Base-by-base conservation (phyloP, 2,888 invertebrate species). In the Hirtodrosophila alboralis region DNA sequence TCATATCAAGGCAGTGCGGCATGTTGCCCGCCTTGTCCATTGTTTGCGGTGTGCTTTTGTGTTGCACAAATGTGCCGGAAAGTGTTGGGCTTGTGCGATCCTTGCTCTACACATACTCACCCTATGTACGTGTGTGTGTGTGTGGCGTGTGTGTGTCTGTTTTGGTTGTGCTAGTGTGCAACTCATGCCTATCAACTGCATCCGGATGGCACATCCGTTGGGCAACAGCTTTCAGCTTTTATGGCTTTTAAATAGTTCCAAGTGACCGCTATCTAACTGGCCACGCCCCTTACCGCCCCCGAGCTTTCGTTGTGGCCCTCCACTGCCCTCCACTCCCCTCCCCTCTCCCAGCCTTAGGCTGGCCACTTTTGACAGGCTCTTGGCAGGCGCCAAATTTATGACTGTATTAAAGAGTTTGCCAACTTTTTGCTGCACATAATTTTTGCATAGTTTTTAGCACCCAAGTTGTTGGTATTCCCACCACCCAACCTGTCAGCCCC, bases 171-270 rank as follows among this genome's bases (percentile, higher is more conserved):
- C 23, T 30, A 31, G 31, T 44, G 41, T 61, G 60, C 53, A 62
- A 56, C 72, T 77, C 63, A 37, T 76, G 76, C 74, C 80, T 79
- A 84, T 76, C 76, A 84, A 71, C 66, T 83, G 75, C 83, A 81
- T 80, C 75, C 79, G 67, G 65, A 64, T 68, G 71, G 74, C 68
- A 64, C 62, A 80, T 83, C 72, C 74, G 74, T 71, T 80, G 66
- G 66, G 63, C 67, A 74, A 77, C 79, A 73, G 81, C 81, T 83
- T 74, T 80, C 75, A 63, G 83, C 83, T 84, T 85, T 81, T 78
- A 75, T 83, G 75, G 86, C 84, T 85, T 85, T 87, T 80, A 77
- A 80, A 84, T 85, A 83, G 85, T 85, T 87, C 75, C 63, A 40
- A 54, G 73, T 67, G 49, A 45, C 41, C 60, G 49, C 31, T 69